Evolutionary conservation across 2,797 vertebrate species (phyloP).

Genomic region (Typhlichthys subterraneus): DNA sequence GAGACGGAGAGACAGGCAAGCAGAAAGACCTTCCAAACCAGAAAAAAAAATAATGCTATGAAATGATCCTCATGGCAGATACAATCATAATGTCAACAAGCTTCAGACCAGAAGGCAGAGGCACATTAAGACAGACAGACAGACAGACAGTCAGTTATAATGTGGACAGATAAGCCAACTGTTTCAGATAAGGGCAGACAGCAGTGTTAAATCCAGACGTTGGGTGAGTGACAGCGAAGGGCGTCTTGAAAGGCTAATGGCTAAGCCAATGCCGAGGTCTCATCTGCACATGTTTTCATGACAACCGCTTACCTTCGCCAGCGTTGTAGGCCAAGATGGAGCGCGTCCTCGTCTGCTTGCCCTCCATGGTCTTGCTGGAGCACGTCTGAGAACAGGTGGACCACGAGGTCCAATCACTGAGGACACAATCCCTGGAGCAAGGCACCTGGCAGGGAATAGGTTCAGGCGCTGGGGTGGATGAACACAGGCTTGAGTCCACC

Average conservation of each 20-base stretch:
- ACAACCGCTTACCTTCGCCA: slow-evolving; percentile 85
- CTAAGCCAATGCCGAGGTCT: slow-evolving; percentile 41
- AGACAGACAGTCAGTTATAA: slow-evolving; percentile 52
- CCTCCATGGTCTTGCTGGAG: slow-evolving; percentile 94
- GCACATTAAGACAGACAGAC: slow-evolving; percentile 28
- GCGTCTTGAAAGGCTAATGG: slow-evolving; percentile 57
- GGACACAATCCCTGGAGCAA: slow-evolving; percentile 92
- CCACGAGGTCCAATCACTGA: slow-evolving; percentile 93
- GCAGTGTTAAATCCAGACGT: slow-evolving; percentile 67
- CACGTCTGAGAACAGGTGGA: slow-evolving; percentile 97
- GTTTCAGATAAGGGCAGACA: slow-evolving; percentile 57
- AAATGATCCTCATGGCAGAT: slow-evolving; percentile 46
- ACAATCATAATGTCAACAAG: slow-evolving; percentile 26
- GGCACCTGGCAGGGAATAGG: slow-evolving; percentile 86
- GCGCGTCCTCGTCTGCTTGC: slow-evolving; percentile 90
- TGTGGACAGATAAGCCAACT: slow-evolving; percentile 51
- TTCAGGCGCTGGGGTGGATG: slow-evolving; percentile 80
- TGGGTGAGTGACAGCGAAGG: slow-evolving; percentile 62
- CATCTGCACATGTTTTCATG: slow-evolving; percentile 50
- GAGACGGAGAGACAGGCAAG: slow-evolving; percentile 21
- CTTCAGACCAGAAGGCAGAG: slow-evolving; percentile 41
- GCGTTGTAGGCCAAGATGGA: slow-evolving; percentile 91
- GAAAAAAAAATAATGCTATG: slow-evolving; percentile 26
- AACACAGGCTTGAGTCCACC: slow-evolving; percentile 85
- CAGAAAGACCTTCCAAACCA: slow-evolving; percentile 13